Conservation (phyloP, 2,113 vertebrate genomes). For the Sigmodon hispidus region DNA sequence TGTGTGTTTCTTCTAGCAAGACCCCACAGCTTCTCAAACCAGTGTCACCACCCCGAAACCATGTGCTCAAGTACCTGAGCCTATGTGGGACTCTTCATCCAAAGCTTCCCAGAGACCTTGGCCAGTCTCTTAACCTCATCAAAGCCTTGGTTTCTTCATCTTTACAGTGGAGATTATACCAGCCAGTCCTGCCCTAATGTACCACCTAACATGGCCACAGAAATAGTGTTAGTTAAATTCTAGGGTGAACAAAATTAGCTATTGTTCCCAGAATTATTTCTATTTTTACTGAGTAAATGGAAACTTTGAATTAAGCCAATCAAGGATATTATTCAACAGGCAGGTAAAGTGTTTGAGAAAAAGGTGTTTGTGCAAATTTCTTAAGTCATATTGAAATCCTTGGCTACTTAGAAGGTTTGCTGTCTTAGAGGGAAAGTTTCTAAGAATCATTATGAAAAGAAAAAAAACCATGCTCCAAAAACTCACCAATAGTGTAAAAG, state of each 20-base stretch:
- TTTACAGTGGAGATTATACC: background rate
- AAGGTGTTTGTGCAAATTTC: background rate
- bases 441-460: background rate
- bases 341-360: conserved; percentile 3
- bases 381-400: background rate
- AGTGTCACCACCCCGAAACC: background rate
- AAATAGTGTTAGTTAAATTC: background rate
- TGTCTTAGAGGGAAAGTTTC: background rate
- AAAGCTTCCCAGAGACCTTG: background rate
- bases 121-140: background rate
- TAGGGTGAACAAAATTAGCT: conserved; percentile 29
- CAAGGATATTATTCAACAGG: background rate
- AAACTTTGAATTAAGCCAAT: conserved; percentile 20
- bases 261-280: background rate
- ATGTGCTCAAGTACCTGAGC: background rate
- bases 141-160: background rate
- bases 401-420: background rate
- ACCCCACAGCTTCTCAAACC: background rate
- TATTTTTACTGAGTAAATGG: background rate
- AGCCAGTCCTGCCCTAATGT: background rate
- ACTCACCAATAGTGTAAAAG: background rate
- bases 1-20: background rate
- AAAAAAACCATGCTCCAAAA: background rate
- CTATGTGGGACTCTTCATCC: background rate
- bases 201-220: background rate